Conservation (phyloP, 2,113 vertebrate genomes). For the Glaucidium brasilianum region DNA sequence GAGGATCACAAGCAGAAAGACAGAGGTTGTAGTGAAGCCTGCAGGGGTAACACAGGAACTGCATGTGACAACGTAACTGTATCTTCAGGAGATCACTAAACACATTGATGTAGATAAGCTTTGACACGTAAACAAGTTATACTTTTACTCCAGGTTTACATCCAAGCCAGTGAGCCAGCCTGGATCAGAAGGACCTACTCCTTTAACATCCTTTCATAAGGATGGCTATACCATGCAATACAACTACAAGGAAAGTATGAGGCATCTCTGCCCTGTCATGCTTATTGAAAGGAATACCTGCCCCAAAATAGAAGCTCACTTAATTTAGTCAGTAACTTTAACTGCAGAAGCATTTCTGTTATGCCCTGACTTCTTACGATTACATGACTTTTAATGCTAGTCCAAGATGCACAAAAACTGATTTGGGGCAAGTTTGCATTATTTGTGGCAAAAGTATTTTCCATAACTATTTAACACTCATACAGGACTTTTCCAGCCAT, state of each 20-base stretch:
- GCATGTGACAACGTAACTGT: too few relatives aligned
- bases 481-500: rapidly evolving
- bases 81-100: background rate
- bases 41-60: background rate
- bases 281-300: background rate
- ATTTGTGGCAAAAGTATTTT: background rate
- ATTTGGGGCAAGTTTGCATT: too few relatives aligned
- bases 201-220: background rate
- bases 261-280: background rate
- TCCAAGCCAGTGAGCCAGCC: background rate
- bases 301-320: background rate
- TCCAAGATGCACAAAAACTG: background rate
- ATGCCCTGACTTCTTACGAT: background rate
- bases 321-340: background rate
- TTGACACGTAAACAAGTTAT: too few relatives aligned
- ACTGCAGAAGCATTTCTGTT: background rate
- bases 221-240: background rate
- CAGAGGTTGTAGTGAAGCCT: too few relatives aligned
- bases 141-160: background rate
- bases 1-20: background rate
- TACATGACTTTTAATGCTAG: rapidly evolving
- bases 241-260: rapidly evolving
- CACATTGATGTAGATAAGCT: rapidly evolving
- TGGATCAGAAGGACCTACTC: background rate
- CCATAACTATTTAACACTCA: rapidly evolving